Percentiles rank a stretch among this genome's conserved stretches.
These are phyloP conservation scores for human DNA, from an alignment of 2,113 vertebrate genomes.

Conservation along the genomic window DNA sequence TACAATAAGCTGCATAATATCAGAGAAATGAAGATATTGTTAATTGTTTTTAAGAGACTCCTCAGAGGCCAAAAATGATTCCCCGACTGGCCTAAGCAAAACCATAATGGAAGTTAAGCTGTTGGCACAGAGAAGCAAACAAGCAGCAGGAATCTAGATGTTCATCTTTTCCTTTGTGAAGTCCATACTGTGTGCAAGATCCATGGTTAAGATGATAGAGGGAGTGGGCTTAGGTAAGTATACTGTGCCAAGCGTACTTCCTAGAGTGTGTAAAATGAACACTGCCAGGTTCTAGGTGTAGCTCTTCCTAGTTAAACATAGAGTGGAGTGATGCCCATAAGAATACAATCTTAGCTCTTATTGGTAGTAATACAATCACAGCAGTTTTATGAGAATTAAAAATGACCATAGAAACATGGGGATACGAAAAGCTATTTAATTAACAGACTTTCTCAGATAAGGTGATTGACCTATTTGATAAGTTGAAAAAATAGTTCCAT, in stretches of 20 bases:
- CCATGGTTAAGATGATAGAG: neutral
- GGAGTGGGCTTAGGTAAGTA: neutral
- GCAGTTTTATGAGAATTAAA: neutral
- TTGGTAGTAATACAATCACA: neutral
- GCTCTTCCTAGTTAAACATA: neutral
- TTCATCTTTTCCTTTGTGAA: neutral
- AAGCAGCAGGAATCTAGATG: neutral
- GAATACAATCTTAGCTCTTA: neutral
- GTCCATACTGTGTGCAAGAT: neutral
- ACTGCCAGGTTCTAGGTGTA: neutral
- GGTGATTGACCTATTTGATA: neutral
- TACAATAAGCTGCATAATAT: neutral
- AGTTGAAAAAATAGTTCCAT: neutral
- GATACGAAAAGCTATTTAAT: neutral
- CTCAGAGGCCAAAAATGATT: neutral
- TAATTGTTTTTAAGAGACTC: neutral
- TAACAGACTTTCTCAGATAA: neutral
- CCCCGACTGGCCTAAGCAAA: neutral
- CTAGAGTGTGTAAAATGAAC: neutral
- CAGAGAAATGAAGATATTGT: neutral
- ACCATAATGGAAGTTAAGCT: neutral
- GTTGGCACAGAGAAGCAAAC: neutral
- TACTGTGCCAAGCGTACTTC: neutral
- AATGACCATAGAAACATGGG: neutral
- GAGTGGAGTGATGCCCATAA: neutral